Evolutionary conservation across 2,113 vertebrate species (phyloP).

Genomic region (Sorex fumeus): DNA sequence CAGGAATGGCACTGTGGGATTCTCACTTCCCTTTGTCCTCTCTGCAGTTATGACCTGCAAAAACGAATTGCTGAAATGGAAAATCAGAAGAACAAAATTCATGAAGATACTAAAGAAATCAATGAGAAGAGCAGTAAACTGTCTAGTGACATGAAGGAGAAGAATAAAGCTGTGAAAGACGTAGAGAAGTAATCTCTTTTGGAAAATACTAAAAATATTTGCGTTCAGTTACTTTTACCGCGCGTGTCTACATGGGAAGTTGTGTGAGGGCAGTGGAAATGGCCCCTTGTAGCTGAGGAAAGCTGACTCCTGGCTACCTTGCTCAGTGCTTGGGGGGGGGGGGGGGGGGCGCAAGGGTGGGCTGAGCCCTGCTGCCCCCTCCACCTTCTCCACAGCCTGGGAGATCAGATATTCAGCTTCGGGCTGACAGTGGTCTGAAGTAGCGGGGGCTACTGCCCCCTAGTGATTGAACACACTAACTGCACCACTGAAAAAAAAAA

Average conservation of each 20-base stretch:
- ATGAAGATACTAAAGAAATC: conserved; percentile 93
- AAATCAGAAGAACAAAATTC: conserved; percentile 93
- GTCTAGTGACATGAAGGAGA: conserved; percentile 92
- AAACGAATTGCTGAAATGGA: conserved; percentile 91
- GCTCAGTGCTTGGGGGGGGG: too few species aligned
- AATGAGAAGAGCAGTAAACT: conserved; percentile 93
- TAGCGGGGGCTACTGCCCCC: conserved; percentile 46
- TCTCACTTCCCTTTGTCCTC: conserved; percentile 9
- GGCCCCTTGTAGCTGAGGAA: too few species aligned
- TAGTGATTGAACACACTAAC: conserved; percentile 51
- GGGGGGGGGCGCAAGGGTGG: too few species aligned
- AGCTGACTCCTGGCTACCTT: too few species aligned
- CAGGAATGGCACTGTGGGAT: conserved; percentile 36
- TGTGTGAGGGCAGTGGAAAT: not conserved
- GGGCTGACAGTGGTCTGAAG: not conserved
- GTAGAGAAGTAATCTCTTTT: conserved; percentile 93
- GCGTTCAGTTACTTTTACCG: conserved; percentile 39
- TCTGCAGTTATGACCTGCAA: conserved; percentile 93
- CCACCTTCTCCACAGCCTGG: too few species aligned
- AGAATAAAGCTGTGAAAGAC: conserved; percentile 94
- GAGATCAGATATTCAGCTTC: conserved; percentile 15
- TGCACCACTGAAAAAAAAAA: not conserved
- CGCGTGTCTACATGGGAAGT: not conserved
- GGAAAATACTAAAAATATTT: conserved; percentile 65
- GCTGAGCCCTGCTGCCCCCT: too few species aligned